Base-by-base conservation (phyloP, 1,140 invertebrate genomes). In the Pissodes strobi region DNA sequence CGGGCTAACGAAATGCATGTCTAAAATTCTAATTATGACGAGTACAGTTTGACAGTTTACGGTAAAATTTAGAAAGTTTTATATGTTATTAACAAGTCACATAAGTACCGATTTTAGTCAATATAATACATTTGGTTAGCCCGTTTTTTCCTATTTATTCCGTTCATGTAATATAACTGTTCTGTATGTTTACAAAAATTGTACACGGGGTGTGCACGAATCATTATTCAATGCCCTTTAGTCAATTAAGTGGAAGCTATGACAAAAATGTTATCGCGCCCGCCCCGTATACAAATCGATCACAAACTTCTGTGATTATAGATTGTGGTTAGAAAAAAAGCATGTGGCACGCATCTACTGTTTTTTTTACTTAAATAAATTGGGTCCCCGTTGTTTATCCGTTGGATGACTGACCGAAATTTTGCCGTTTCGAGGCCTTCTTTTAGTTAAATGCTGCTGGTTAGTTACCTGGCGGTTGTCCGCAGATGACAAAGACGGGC, bases 241-340 rank as follows among this genome's bases (percentile, higher is more conserved):
- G 67, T 68, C 63, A 63, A 64, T 63, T 69, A 69, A 69, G 69
- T 72, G 71, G 56, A 63, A 49, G 25, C 49, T 64, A 65, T 49
- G 27, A 62, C 63, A 45, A 46, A 37, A 52, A 52, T 61, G 51
- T 56, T 46, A 63, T 52, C 27, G 22, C 1, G 25, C 18, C 12
- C 22, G 37, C 49, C 9, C 49, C 10, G 49, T 52, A 52, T 49
- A 27, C 3, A 27, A 5, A 27, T 27, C 17, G 25, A 52, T 52
- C 49, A 52, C 49, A 52, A 53, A 57, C 45, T 52, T 43, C 55
- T 66, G 64, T 59, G 57, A 60, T 60, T 37, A 43, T 71, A 74
- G 67, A 73, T 76, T 69, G 71, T 75, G 68, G 66, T 71, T 72
- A 71, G n/a, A 71, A 69, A 69, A 66, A 64, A 18, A n/a, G 12